Evolutionary conservation across 2,113 vertebrate species (phyloP), one percentile per base, ranked within the genome.

Genomic region (Pterocles burchelli): DNA sequence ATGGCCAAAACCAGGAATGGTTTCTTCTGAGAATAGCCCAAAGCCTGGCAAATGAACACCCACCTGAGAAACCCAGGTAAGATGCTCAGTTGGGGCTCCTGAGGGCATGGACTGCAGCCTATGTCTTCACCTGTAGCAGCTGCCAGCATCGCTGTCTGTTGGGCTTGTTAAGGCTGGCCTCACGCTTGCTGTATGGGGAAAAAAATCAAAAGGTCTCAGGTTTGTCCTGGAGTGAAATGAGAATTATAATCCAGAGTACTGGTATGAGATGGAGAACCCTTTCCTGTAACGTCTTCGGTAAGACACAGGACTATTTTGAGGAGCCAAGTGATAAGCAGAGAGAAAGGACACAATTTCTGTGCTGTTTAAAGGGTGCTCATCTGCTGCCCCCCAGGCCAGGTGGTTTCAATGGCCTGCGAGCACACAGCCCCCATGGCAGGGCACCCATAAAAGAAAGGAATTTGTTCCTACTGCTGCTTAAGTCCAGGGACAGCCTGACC

Each of bases 361-460:
- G 19, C 17, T 34, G 57, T n/a, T 65, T 66, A 58, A 75, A 65
- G 17, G 7, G 13, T 71, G 19, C 13, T 75, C 13, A 70, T 31
- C 22, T 33, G 34, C 41, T 85, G 9, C 3, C 2, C 14, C 22
- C 4, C 3, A 6, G 6, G 49, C 22, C 75, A 80, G 24, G n/a
- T 22, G 21, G 43, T 19, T 70, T 71, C 1, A 5, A 17, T 31
- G 61, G 52, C 33, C 70, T 68, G 36, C 28, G 21, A 19, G 68
- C 24, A 38, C 34, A 65, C 33, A 58, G 24, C 6, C 15, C 9
- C 28, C 0, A 0, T 31, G 34, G 58, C 33, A 68, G n/a, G 19
- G 17, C 26, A 94, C 1, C 7, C 5, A 3, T 13, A 16, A 61
- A 61, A 83, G 9, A 21, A 85, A 41, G 13, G 48, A 45, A 54